Evolutionary conservation across 2,113 vertebrate genomes (phyloP).

Genomic region (Oreotrochilus melanogaster): DNA sequence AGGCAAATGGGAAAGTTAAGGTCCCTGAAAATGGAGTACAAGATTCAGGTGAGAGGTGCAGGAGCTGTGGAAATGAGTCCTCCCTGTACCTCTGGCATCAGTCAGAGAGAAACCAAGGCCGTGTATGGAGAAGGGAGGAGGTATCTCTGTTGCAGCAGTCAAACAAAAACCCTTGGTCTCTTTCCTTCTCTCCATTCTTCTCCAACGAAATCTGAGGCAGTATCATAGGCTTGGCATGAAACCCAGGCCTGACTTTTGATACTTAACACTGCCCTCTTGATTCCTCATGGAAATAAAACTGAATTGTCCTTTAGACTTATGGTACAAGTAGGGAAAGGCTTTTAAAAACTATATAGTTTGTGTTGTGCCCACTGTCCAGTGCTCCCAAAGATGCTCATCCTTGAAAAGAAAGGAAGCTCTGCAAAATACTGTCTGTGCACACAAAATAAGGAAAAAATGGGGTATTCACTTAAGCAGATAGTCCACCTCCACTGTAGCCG

Average conservation of each 20-base stretch:
- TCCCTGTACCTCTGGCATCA: neutral
- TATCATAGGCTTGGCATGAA: neutral
- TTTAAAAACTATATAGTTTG: neutral
- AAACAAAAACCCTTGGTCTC: neutral
- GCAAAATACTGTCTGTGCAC: neutral
- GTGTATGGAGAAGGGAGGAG: neutral
- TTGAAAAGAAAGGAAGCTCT: neutral
- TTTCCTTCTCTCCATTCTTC: neutral
- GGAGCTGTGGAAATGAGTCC: neutral
- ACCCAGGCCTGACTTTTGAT: neutral
- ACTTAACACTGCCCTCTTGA: neutral
- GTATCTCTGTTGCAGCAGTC: neutral
- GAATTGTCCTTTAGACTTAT: neutral
- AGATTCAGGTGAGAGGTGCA: neutral
- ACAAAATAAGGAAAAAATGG: neutral
- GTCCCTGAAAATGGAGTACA: neutral
- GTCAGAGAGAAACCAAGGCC: neutral
- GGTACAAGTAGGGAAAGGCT: neutral
- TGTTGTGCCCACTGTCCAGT: neutral
- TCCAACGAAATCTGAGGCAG: neutral
- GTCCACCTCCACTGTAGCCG: neutral
- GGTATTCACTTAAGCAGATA: neutral
- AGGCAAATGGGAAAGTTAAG: neutral
- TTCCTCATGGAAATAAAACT: neutral
- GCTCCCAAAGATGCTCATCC: neutral